phyloP scores from a whole-genome alignment of 2,888 invertebrate genomes.

The Dasysyrphus albostriatus region DNA sequence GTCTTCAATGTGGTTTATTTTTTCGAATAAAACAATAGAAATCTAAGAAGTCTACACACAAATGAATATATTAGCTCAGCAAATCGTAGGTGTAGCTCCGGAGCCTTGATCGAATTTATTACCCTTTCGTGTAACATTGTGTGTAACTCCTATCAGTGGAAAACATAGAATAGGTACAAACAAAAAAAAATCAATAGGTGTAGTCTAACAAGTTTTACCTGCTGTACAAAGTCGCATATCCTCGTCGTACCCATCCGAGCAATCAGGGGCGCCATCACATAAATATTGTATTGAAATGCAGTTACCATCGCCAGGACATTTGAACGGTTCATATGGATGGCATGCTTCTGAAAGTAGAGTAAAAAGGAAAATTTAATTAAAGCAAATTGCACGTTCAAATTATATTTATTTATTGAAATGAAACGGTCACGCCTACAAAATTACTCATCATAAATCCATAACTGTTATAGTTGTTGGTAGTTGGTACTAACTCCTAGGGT shows the following conservation, averaged over 20 bases:
- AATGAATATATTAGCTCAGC: not conserved
- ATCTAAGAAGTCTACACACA: not conserved
- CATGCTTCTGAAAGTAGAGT: slow-evolving; percentile 87
- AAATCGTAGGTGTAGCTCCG: not conserved
- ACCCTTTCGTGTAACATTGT: slow-evolving; percentile 44
- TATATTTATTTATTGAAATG: slow-evolving; percentile 30
- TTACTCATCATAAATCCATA: slow-evolving; percentile 21
- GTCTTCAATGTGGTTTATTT: slow-evolving; percentile 30
- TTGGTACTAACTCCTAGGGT: slow-evolving; percentile 5
- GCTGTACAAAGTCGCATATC: slow-evolving; percentile 97
- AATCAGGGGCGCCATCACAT: slow-evolving; percentile 97
- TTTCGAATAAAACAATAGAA: slow-evolving; percentile 7
- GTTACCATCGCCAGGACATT: slow-evolving; percentile 96
- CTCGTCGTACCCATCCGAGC: slow-evolving; percentile 97
- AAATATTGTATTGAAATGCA: slow-evolving; percentile 98
- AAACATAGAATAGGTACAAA: not conserved
- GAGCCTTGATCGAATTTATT: not conserved
- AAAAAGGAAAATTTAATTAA: slow-evolving; percentile 2
- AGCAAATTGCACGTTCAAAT: slow-evolving; percentile 18
- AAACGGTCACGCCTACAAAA: slow-evolving; percentile 25
- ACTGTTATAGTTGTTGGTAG: not conserved
- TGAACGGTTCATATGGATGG: slow-evolving; percentile 98
- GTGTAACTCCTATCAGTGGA: not conserved
- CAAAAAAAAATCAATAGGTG: slow-evolving; percentile 49
- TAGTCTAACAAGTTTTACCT: slow-evolving; percentile 85